Percentiles rank a stretch among this genome's conserved stretches.
phyloP scores from a whole-genome alignment of 2,888 invertebrate species.

The Caenorhabditis uteleia region DNA sequence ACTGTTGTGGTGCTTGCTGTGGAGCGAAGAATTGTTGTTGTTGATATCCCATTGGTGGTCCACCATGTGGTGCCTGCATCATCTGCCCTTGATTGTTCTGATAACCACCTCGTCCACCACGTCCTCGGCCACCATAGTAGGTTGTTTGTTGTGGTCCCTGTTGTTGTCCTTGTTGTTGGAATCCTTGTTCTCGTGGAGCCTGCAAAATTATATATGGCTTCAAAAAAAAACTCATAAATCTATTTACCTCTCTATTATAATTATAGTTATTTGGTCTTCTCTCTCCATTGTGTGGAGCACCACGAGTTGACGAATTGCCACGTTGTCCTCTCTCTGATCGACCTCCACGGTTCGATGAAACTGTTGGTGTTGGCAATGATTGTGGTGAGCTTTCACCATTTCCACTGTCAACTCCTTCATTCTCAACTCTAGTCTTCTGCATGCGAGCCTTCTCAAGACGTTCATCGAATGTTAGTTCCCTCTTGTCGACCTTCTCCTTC shows the following conservation, averaged over 20 bases:
- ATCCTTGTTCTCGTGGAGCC: neutral
- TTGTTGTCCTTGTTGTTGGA: neutral
- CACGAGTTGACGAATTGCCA: neutral
- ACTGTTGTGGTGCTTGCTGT: neutral
- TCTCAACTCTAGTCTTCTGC: constrained; percentile 46
- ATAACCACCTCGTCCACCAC: neutral
- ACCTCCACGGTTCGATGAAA: neutral
- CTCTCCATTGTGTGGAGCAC: neutral
- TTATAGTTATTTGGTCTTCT: constrained; percentile 5
- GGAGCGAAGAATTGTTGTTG: neutral
- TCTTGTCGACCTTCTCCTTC: constrained; percentile 14
- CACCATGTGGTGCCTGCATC: neutral
- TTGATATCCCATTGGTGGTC: neutral
- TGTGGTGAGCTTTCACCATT: neutral
- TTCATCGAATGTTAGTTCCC: constrained; percentile 55
- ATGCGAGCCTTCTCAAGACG: constrained; percentile 46
- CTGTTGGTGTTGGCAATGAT: neutral
- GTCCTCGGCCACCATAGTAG: neutral
- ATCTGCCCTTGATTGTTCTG: neutral
- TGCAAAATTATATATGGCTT: no score
- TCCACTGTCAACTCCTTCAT: constrained; percentile 7
- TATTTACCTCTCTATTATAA: neutral
- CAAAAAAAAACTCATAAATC: no score
- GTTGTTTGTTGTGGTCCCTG: no score
- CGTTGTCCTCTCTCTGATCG: neutral